A percentile compares a stretch with the other conserved stretches of the same genome.
These are phyloP conservation scores for Araneus ventricosus DNA, from an alignment of 1,140 invertebrate species.

Conservation along the genomic window DNA sequence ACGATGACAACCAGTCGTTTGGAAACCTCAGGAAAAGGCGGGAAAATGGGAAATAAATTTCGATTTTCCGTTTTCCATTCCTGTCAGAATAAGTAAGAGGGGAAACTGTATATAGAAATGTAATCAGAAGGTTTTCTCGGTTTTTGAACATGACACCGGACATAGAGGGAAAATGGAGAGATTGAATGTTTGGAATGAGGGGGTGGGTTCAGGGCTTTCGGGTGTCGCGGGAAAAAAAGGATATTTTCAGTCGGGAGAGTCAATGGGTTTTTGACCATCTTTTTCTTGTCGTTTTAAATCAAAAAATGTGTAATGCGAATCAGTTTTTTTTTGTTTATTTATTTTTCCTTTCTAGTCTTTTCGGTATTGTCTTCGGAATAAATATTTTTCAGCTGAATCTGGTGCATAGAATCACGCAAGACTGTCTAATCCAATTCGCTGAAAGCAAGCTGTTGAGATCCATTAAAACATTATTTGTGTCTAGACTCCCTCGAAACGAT, in stretches of 20 bases:
- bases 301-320: not conserved
- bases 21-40: not conserved
- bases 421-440: too few relatives aligned
- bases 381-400: not conserved
- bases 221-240: not conserved
- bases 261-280: not conserved
- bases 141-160: not conserved
- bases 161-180: not conserved
- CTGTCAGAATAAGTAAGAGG: not conserved
- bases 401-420: too few relatives aligned
- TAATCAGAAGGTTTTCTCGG: constrained; percentile 27
- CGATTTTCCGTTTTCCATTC: constrained; percentile 27
- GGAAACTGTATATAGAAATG: constrained; percentile 19
- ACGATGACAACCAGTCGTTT: constrained; percentile 19
- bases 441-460: too few relatives aligned
- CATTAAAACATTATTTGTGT: too few relatives aligned
- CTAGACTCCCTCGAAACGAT: too few relatives aligned
- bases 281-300: not conserved
- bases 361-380: not conserved
- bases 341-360: not conserved
- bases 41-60: constrained; percentile 38
- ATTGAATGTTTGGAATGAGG: not conserved
- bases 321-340: not conserved
- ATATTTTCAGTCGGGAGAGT: not conserved
- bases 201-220: not conserved